Evolutionary conservation across 2,888 invertebrate species (phyloP), one percentile per base, ranked within the genome.

Genomic region (Ferrisia virgata): DNA sequence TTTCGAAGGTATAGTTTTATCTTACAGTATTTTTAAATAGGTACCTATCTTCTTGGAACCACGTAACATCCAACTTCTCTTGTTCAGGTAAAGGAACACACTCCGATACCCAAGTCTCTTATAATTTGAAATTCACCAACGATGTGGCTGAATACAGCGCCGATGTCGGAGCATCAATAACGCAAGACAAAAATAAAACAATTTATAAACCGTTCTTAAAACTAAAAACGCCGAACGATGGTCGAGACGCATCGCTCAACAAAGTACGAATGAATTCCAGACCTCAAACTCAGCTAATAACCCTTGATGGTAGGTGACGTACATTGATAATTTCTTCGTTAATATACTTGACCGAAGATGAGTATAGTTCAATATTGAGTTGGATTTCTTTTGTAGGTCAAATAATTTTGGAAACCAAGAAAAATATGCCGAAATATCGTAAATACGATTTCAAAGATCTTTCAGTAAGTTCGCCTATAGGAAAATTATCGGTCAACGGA

Each of bases 1-100:
- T 0, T 89, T 91, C 0, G 93, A 94, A 88, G 90, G 90, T 31
- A 86, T 85, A 79, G 53, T 53, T 53, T 53, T 53, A 4, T n/a
- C 13, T n/a, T 53, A 8, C 15, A n/a, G 15, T 4, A 39, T 39
- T 39, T 39, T n/a, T n/a, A n/a, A n/a, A n/a, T n/a, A n/a, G n/a
- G n/a, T n/a, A n/a, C n/a, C n/a, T n/a, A n/a, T n/a, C n/a, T n/a
- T n/a, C n/a, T n/a, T n/a, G n/a, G n/a, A n/a, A n/a, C n/a, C n/a
- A n/a, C n/a, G n/a, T n/a, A n/a, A n/a, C n/a, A n/a, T n/a, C n/a
- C n/a, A 25, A 22, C 22, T 5, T n/a, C n/a, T n/a, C n/a, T 13
- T 9, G 33, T 76, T 76, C 8, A 76, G 79, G 79, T 13, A 79
- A 79, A 79, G 47, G 72, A 76, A 76, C 11, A 6, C 36, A 76